These are phyloP conservation scores for Pygocentrus nattereri DNA, from an alignment of 2,797 vertebrate genomes.

Conservation along the genomic window DNA sequence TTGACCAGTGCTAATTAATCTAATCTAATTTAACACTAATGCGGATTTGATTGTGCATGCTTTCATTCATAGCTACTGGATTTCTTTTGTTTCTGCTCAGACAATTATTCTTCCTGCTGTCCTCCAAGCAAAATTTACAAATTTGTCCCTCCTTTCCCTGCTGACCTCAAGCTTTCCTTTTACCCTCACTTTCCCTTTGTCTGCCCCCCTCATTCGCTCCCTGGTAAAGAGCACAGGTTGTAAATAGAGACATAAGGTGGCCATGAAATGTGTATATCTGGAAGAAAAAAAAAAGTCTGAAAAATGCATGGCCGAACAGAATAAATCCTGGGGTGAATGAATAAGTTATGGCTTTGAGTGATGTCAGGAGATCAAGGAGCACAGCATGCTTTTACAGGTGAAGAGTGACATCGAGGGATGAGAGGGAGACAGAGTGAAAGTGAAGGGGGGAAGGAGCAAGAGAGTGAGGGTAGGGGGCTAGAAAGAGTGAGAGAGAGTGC, in stretches of 20 bases:
- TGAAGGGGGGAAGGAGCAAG: background rate
- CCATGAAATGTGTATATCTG: constrained; percentile 46
- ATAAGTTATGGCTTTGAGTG: constrained; percentile 56
- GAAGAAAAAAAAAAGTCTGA: constrained; percentile 43
- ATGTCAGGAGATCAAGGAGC: constrained; percentile 53
- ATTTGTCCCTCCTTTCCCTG: background rate
- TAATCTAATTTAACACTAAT: constrained; percentile 18
- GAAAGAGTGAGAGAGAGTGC: background rate
- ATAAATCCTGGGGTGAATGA: constrained; percentile 56
- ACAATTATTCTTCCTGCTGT: constrained; percentile 3
- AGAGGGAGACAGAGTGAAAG: background rate
- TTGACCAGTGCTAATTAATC: constrained; percentile 23
- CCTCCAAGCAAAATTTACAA: constrained; percentile 17
- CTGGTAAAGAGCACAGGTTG: background rate
- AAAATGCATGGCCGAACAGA: constrained; percentile 59
- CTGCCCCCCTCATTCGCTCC: background rate
- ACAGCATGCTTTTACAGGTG: no score
- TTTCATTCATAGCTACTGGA: background rate
- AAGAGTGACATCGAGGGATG: constrained; percentile 4
- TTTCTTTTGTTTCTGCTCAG: background rate
- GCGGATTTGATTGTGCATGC: constrained; percentile 8
- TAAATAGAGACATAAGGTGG: constrained; percentile 39
- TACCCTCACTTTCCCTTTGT: background rate
- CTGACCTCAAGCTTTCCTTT: background rate
- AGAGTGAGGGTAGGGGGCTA: background rate